Conservation (phyloP, 2,113 vertebrate species). For the Crotalus horridus region DNA sequence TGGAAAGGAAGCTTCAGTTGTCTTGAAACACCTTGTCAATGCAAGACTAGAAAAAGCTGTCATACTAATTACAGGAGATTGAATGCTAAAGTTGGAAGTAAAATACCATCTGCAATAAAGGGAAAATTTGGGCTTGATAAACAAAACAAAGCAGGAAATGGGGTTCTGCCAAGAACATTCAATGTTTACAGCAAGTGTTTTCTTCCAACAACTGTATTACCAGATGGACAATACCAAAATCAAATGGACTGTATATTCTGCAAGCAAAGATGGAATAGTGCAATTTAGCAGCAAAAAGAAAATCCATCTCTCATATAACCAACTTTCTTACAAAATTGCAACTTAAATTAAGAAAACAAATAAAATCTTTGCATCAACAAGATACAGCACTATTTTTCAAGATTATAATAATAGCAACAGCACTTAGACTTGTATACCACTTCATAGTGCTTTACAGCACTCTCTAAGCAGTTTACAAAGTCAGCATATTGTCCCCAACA, state of each 20-base stretch:
- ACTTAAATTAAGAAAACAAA: background rate
- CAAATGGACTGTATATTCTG: background rate
- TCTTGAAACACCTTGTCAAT: background rate
- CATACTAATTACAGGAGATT: background rate
- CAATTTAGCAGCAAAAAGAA: background rate
- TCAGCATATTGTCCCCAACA: background rate
- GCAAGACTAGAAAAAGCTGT: background rate
- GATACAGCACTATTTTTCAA: background rate
- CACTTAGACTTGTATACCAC: background rate
- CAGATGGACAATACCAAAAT: background rate
- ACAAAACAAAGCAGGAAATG: background rate
- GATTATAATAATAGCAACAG: background rate
- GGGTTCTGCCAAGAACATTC: background rate
- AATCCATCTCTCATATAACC: background rate
- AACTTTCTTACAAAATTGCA: background rate
- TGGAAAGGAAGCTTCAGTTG: background rate
- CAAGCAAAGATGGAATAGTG: background rate
- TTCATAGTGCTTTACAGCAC: background rate
- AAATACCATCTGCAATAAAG: background rate
- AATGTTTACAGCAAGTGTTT: background rate
- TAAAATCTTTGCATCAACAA: background rate
- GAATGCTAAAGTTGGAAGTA: background rate
- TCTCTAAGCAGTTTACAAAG: background rate
- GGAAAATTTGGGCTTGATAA: background rate
- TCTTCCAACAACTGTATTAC: background rate